These are phyloP conservation scores for Amphiprion clarkii DNA, from an alignment of 2,797 vertebrate genomes.

Conservation along the genomic window DNA sequence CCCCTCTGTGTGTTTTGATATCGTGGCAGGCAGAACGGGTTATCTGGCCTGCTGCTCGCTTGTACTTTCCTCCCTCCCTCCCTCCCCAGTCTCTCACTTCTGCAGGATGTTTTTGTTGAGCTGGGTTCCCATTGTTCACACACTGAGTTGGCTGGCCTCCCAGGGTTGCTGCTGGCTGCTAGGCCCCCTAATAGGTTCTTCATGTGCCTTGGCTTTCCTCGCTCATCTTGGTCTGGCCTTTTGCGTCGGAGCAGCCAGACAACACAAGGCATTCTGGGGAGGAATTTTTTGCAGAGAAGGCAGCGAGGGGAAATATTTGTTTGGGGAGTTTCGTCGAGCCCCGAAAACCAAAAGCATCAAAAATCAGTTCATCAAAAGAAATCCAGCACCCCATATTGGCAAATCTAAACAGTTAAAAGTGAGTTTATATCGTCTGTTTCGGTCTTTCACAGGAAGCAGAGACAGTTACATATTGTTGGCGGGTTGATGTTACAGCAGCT, in stretches of 20 bases:
- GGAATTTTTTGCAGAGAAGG: slow-evolving; percentile 64
- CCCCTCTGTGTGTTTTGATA: slow-evolving; percentile 69
- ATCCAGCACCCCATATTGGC: not conserved
- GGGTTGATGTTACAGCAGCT: slow-evolving; percentile 41
- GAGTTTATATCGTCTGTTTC: not conserved
- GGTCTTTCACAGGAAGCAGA: slow-evolving; percentile 7
- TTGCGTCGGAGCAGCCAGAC: slow-evolving; percentile 59
- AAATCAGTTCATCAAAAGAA: slow-evolving; percentile 3
- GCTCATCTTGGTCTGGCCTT: slow-evolving; percentile 64
- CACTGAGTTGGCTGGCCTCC: slow-evolving; percentile 85
- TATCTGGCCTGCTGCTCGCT: slow-evolving; percentile 62
- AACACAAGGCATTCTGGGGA: slow-evolving; percentile 72
- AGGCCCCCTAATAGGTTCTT: slow-evolving; percentile 88
- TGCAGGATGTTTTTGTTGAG: slow-evolving; percentile 91
- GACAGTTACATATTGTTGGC: not conserved
- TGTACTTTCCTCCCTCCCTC: slow-evolving; percentile 58
- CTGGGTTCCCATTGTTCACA: slow-evolving; percentile 87
- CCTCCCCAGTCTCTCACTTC: slow-evolving; percentile 75
- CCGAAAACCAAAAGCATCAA: slow-evolving; percentile 9
- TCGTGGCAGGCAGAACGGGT: slow-evolving; percentile 50
- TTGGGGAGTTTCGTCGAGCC: slow-evolving; percentile 7
- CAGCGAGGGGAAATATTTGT: slow-evolving; percentile 33
- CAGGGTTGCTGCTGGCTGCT: slow-evolving; percentile 81
- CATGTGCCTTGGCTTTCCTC: slow-evolving; percentile 83
- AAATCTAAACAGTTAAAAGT: not conserved